These are phyloP conservation scores for Hydra vulgaris DNA, from an alignment of 30 jellyfish, hydroid and myxozoan genomes.

Conservation along the genomic window DNA sequence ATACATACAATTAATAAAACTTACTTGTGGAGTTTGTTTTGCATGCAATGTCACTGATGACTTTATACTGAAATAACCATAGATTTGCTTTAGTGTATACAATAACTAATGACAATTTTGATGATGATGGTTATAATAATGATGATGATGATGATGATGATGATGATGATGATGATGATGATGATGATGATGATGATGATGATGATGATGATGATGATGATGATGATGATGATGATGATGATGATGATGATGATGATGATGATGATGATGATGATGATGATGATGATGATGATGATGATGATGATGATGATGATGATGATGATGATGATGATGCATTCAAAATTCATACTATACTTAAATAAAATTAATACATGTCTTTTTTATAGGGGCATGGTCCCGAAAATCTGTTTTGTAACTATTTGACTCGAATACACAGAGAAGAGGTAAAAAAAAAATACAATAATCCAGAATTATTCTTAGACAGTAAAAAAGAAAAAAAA, in stretches of 20 bases:
- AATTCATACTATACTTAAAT: neutral
- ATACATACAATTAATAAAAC: too few species aligned
- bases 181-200: slow-evolving; percentile 3
- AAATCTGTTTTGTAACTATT: slow-evolving; percentile 81
- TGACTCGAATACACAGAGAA: slow-evolving; percentile 97
- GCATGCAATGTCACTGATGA: too few species aligned
- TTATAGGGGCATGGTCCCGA: slow-evolving; percentile 65
- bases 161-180: slow-evolving; percentile 2
- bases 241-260: slow-evolving; percentile 3
- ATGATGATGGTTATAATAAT: neutral
- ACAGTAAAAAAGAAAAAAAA: neutral
- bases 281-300: slow-evolving; percentile 2
- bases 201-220: slow-evolving; percentile 2
- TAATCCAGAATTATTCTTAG: neutral
- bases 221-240: slow-evolving; percentile 2
- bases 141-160: slow-evolving; percentile 2
- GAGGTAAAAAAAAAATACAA: slow-evolving; percentile 40
- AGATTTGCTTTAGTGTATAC: too few species aligned
- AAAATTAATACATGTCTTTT: neutral
- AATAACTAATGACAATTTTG: neutral
- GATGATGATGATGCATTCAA: neutral
- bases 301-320: slow-evolving; percentile 3
- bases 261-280: slow-evolving; percentile 2
- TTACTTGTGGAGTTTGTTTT: too few species aligned
- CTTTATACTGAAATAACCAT: too few species aligned